These are phyloP conservation scores for Cryptomyrus ogoouensis DNA, from an alignment of 2,113 vertebrate species.

Conservation along the genomic window DNA sequence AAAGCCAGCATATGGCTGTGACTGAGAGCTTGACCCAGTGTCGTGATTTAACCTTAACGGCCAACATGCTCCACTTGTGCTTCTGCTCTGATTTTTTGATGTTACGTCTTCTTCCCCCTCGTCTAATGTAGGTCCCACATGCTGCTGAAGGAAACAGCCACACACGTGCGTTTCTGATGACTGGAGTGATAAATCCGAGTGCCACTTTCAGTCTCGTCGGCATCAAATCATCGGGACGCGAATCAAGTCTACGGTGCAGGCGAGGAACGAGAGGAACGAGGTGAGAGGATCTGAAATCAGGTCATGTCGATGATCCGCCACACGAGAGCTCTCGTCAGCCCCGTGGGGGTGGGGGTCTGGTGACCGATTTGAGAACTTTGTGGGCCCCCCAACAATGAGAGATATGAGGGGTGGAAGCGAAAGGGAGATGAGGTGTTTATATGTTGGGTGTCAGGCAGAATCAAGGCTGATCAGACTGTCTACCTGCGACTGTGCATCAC, in stretches of 20 bases:
- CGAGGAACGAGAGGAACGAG: background rate
- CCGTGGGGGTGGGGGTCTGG: background rate
- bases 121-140: background rate
- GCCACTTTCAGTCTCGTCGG: background rate
- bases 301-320: background rate
- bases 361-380: background rate
- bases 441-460: background rate
- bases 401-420: background rate
- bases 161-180: background rate
- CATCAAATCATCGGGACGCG: background rate
- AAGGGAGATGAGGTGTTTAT: background rate
- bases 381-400: background rate
- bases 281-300: background rate
- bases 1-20: background rate
- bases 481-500: background rate
- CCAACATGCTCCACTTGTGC: background rate
- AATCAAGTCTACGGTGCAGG: background rate
- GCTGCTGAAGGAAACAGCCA: background rate
- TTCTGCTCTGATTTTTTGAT: background rate
- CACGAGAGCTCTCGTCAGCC: too few relatives aligned
- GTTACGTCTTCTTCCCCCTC: background rate
- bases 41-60: background rate
- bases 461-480: background rate
- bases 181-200: background rate
- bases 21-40: background rate